Conservation (phyloP, 2,797 vertebrate species). For the Bovichtus diacanthus region DNA sequence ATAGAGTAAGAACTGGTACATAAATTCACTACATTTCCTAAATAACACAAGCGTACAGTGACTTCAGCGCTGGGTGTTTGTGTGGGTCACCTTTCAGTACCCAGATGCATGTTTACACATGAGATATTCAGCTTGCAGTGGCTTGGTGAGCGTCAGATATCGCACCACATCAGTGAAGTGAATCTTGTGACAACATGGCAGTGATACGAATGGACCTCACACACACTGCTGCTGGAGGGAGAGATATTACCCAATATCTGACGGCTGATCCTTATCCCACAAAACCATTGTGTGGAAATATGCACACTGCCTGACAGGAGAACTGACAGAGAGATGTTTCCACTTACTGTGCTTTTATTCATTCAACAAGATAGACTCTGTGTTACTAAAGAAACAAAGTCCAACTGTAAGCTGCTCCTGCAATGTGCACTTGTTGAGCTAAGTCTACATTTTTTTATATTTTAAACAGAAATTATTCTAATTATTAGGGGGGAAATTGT, state of each 20-base stretch:
- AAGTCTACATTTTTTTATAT: slow-evolving; percentile 14
- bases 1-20: background rate
- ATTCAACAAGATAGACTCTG: slow-evolving; percentile 47
- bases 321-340: slow-evolving; percentile 40
- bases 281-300: slow-evolving; percentile 55
- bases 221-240: slow-evolving; percentile 64
- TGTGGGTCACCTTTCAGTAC: slow-evolving; percentile 31
- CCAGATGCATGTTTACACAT: slow-evolving; percentile 64
- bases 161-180: slow-evolving; percentile 55
- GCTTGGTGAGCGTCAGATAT: slow-evolving; percentile 66
- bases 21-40: background rate
- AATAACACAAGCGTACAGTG: background rate
- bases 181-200: slow-evolving; percentile 58
- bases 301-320: slow-evolving; percentile 30
- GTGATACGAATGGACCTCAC: slow-evolving; percentile 80
- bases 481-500: background rate
- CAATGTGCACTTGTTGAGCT: background rate
- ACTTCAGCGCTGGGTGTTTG: slow-evolving; percentile 33
- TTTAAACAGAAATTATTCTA: background rate
- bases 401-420: slow-evolving; percentile 7
- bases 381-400: slow-evolving; percentile 38
- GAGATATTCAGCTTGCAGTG: slow-evolving; percentile 50
- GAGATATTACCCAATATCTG: slow-evolving; percentile 71
- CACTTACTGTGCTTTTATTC: slow-evolving; percentile 48
- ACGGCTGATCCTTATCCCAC: slow-evolving; percentile 70